These are phyloP conservation scores for Agonopterix arenella DNA, from an alignment of 2,888 invertebrate species.

Conservation along the genomic window DNA sequence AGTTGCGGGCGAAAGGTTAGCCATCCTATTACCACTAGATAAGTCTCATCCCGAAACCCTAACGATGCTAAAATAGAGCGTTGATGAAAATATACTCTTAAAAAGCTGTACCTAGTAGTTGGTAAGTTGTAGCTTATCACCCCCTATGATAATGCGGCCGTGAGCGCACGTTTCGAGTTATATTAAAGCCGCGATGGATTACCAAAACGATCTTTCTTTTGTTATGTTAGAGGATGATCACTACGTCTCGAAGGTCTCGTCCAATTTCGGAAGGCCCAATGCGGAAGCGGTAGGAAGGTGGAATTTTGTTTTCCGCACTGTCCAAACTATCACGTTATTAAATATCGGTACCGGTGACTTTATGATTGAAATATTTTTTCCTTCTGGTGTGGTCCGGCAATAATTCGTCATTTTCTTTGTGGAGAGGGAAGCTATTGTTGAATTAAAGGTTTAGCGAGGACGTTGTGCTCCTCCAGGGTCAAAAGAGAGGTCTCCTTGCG, in stretches of 20 bases:
- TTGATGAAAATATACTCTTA: no score
- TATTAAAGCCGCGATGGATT: background rate
- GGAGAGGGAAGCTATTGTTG: conserved; percentile 40
- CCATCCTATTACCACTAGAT: no score
- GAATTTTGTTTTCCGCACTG: conserved; percentile 39
- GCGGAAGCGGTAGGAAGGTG: conserved; percentile 33
- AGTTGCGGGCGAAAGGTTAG: no score
- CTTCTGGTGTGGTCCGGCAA: conserved; percentile 22
- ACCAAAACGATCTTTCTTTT: conserved; percentile 13
- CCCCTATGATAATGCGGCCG: no score
- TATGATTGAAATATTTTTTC: conserved; percentile 23
- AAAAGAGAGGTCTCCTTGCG: conserved; percentile 31
- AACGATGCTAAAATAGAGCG: no score
- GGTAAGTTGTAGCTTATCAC: no score
- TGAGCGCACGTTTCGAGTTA: no score
- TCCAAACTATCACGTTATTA: conserved; percentile 31
- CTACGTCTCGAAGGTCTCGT: conserved; percentile 25
- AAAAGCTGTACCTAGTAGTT: no score
- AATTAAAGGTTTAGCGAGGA: conserved; percentile 31
- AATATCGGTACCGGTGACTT: conserved; percentile 22
- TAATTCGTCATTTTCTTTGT: conserved; percentile 44
- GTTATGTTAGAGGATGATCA: conserved; percentile 26
- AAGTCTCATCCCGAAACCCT: no score
- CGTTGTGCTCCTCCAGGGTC: conserved; percentile 39
- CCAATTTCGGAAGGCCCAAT: conserved; percentile 29